A percentile compares a stretch with the other conserved stretches of the same genome.
Conservation (phyloP, 2,113 vertebrate genomes). For the Chlorodrepanis virens region DNA sequence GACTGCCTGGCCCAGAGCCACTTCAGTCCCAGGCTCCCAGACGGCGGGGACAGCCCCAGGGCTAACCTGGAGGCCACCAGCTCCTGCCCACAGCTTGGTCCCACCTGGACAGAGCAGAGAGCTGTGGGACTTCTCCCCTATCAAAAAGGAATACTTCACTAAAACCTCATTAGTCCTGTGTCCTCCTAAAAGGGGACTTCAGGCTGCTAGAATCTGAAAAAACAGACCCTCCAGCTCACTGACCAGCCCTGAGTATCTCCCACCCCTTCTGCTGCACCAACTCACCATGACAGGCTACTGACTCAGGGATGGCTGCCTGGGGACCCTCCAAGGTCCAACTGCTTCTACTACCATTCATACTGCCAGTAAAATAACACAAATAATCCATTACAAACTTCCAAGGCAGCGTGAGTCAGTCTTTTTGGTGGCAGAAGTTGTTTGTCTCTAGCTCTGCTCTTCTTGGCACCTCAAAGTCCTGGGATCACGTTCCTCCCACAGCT, state of each 20-base stretch:
- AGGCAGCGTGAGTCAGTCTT: neutral
- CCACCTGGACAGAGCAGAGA: neutral
- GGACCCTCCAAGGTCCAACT: neutral
- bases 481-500: neutral
- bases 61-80: neutral
- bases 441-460: neutral
- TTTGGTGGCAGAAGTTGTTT: neutral
- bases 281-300: accelerated
- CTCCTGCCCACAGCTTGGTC: neutral
- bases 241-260: neutral
- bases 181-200: neutral
- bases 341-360: neutral
- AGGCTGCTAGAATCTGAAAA: neutral
- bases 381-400: neutral
- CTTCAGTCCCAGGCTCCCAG: neutral
- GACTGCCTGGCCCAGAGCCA: neutral
- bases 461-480: neutral
- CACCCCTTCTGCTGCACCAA: accelerated
- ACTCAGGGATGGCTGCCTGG: too few species aligned
- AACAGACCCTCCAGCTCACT: neutral
- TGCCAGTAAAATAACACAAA: neutral
- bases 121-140: too few species aligned
- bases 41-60: neutral
- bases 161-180: neutral
- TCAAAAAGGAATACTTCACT: neutral